Evolutionary conservation across 2,113 vertebrate genomes (phyloP).

Genomic region (Oryzias javanicus): DNA sequence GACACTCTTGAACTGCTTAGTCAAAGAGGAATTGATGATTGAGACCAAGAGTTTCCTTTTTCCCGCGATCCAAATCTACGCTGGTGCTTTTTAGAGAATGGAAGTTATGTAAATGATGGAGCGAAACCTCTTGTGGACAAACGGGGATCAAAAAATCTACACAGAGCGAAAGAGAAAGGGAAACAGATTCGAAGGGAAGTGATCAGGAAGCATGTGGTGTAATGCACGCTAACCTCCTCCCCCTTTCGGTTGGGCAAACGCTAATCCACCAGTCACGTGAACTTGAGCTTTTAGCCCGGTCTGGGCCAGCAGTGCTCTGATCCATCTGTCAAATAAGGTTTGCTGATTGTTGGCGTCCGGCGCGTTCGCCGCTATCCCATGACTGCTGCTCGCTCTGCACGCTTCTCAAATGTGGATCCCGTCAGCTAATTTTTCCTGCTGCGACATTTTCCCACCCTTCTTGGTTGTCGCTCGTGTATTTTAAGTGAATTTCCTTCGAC

Average conservation of each 20-base stretch:
- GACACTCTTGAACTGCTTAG: neutral
- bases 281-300: conserved; percentile 57
- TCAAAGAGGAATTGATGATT: neutral
- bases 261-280: conserved; percentile 72
- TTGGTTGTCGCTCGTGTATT: neutral
- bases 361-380: conserved; percentile 26
- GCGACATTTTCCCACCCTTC: neutral
- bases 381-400: conserved; percentile 21
- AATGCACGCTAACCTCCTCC: conserved; percentile 47
- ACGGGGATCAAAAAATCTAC: neutral
- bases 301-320: conserved; percentile 47
- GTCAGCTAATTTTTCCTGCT: conserved; percentile 9
- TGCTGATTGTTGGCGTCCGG: conserved; percentile 59
- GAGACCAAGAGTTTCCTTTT: neutral
- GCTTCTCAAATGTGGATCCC: conserved; percentile 13
- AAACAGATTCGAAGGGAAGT: conserved; percentile 54
- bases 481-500: conserved; percentile 5
- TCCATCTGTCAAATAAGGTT: conserved; percentile 62
- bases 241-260: conserved; percentile 60
- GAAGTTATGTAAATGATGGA: neutral
- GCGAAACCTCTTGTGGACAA: neutral
- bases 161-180: conserved; percentile 44
- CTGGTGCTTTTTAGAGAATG: neutral
- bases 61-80: neutral
- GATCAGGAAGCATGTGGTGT: conserved; percentile 65